Percentiles rank a stretch among this genome's conserved stretches.
These are phyloP conservation scores for Grammomys surdaster DNA, from an alignment of 2,113 vertebrate genomes.

Conservation along the genomic window DNA sequence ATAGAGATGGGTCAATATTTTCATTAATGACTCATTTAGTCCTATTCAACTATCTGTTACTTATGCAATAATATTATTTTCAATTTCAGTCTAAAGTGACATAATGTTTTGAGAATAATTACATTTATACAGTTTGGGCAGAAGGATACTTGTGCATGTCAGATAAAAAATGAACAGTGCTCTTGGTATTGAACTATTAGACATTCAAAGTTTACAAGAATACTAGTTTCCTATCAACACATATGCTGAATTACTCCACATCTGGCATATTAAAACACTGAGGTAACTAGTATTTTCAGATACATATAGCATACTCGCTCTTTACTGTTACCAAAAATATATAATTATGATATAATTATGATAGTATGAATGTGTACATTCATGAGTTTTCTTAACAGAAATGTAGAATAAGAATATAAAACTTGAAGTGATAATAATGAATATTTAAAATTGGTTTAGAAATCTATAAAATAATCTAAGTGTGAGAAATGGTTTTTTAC, in stretches of 20 bases:
- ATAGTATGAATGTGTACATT: background rate
- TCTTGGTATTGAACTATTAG: slow-evolving; percentile 20
- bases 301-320: background rate
- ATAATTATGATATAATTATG: slow-evolving; percentile 27
- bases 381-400: background rate
- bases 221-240: background rate
- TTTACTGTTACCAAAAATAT: background rate
- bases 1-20: background rate
- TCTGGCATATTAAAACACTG: background rate
- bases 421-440: background rate
- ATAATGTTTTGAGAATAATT: slow-evolving; percentile 53
- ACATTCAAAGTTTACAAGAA: slow-evolving; percentile 13
- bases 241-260: background rate
- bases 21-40: background rate
- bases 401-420: background rate
- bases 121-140: background rate
- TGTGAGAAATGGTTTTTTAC: background rate
- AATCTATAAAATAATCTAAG: background rate
- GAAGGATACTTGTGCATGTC: slow-evolving; percentile 23
- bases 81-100: slow-evolving; percentile 33
- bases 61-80: slow-evolving; percentile 50
- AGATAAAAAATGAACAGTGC: slow-evolving; percentile 8
- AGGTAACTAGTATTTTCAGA: background rate
- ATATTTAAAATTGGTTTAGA: slow-evolving; percentile 29
- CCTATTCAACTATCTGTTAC: slow-evolving; percentile 18